Evolutionary conservation across 2,797 vertebrate species (phyloP), one percentile per base, ranked within the genome.

Genomic region (Propithecus deckenii): DNA sequence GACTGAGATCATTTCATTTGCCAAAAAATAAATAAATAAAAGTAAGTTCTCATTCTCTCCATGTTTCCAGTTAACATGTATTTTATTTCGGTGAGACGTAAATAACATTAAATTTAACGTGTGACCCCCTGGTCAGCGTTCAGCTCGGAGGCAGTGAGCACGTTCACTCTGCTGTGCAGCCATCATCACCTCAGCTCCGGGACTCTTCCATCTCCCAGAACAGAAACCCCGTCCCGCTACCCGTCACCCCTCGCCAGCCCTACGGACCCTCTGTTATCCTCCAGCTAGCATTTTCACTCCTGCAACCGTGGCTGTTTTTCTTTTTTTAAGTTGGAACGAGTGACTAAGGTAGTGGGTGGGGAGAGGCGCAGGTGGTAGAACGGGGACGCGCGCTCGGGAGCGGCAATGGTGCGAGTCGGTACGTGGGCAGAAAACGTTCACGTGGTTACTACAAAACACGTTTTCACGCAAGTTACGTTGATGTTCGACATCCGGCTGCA

Each of bases 141-240:
- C 4, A n/a, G 23, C 32, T 69, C 41, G 55, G 15, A 28, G 38
- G 17, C 35, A 92, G 50, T 88, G 74, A 78, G 50, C 59, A 7
- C 41, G 65, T 5, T 67, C 4, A 8, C 14, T 0, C 0, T 0
- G 52, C 0, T 3, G 25, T 1, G 43, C 15, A 50, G 0, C 13
- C 7, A 15, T 10, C 7, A 0, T 8, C 7, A 1, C 67, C 85
- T 1, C 14, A 1, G 2, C 80, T 59, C 78, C 13, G 6, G 63
- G 25, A 17, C 23, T 8, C 28, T 1, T 25, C 3, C 30, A 1
- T 13, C 72, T 41, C 28, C 84, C 74, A 18, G 20, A 13, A 4
- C 17, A 0, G 8, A 32, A 46, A 46, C 57, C 23, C 57, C 1
- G 20, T 17, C 52, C 48, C 25, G 0, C 22, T 22, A 23, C 69